Conservation (phyloP, 2,797 vertebrate genomes). For the Gila robusta region DNA sequence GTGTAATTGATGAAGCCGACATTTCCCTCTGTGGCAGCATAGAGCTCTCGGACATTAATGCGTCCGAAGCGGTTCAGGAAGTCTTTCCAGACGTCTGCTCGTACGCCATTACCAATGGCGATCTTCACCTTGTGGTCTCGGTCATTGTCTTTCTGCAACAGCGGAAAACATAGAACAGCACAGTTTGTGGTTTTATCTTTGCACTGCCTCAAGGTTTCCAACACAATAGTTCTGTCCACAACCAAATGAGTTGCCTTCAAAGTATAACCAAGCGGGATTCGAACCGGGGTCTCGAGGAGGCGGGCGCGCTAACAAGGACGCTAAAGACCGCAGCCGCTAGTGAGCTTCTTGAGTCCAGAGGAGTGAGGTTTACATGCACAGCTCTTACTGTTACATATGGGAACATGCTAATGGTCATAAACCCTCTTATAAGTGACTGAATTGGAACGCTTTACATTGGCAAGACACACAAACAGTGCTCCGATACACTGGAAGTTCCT, state of each 20-base stretch:
- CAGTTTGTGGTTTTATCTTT: background rate
- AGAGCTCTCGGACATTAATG: slow-evolving; percentile 84
- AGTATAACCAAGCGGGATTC: background rate
- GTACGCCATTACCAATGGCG: slow-evolving; percentile 88
- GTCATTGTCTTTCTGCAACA: slow-evolving; percentile 83
- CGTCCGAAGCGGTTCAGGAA: slow-evolving; percentile 87
- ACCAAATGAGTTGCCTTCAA: background rate
- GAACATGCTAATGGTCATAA: background rate
- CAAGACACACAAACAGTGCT: background rate
- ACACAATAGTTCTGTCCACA: background rate
- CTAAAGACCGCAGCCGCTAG: no score
- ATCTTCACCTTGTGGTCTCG: slow-evolving; percentile 84
- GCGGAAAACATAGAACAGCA: background rate
- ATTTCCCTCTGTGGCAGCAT: slow-evolving; percentile 90
- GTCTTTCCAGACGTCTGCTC: slow-evolving; percentile 85
- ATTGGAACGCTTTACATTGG: background rate
- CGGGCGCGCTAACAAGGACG: no score
- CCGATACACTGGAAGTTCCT: background rate
- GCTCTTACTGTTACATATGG: no score
- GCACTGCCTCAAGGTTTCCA: background rate
- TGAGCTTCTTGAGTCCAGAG: no score
- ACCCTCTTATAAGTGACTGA: background rate
- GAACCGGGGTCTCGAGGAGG: no score
- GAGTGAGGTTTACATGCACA: no score
- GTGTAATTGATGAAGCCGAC: slow-evolving; percentile 89